phyloP scores from a whole-genome alignment of 2,888 invertebrate genomes.

The Hymenopus coronatus region DNA sequence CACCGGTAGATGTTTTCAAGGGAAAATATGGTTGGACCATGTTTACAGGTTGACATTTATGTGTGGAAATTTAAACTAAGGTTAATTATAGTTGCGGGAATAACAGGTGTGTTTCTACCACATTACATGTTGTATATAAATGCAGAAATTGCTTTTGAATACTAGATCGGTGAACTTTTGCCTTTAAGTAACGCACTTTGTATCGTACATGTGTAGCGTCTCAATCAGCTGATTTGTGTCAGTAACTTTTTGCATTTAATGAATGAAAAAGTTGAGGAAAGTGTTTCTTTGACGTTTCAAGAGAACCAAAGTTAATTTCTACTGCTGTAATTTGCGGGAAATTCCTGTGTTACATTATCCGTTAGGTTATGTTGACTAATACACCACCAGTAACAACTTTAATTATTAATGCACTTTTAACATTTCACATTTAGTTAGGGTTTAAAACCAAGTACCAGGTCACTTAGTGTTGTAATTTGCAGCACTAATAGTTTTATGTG shows the following conservation, averaged over 20 bases:
- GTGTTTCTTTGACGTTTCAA: background rate
- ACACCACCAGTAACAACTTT: no score
- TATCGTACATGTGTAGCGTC: background rate
- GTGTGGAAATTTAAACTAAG: slow-evolving; percentile 13
- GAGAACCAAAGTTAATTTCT: no score
- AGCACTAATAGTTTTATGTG: no score
- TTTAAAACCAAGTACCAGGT: no score
- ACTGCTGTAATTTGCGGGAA: no score
- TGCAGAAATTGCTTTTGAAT: background rate
- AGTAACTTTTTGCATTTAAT: background rate
- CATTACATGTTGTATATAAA: background rate
- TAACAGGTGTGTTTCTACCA: slow-evolving; percentile 9
- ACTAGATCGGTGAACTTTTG: background rate
- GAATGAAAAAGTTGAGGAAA: background rate
- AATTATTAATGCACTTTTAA: no score
- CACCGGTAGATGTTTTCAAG: background rate
- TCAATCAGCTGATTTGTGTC: background rate
- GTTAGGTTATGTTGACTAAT: no score
- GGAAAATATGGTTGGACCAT: slow-evolving; percentile 25
- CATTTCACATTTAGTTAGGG: no score
- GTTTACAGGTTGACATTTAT: slow-evolving; percentile 18
- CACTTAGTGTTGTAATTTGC: no score
- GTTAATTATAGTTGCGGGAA: slow-evolving; percentile 16
- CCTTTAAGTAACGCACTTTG: background rate
- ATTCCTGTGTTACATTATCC: no score